Base-by-base conservation (phyloP, 2,888 invertebrate genomes). In the Pheosia tremula region DNA sequence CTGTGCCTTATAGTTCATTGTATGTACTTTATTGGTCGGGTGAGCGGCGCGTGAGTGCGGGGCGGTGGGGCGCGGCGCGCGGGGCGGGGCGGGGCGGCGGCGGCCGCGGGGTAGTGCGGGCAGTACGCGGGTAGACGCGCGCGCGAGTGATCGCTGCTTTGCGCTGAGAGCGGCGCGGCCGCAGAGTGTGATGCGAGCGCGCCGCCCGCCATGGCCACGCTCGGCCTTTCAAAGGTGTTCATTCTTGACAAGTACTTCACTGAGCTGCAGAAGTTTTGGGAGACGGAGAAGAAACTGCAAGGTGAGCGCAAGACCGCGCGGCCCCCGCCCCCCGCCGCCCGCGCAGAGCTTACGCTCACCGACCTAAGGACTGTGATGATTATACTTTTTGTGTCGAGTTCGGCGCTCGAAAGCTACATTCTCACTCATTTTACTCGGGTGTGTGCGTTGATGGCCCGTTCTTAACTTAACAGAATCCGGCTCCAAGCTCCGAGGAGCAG, bases 211-310 rank as follows among this genome's bases (percentile, higher is more conserved):
- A 98, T 98, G 98, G 98, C 98, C 95, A 98, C 98, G 93, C 96
- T 98, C 95, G 98, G 98, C 95, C 97, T 98, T 84, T 98, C 98
- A 89, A 98, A 98, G 95, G 98, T 98, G 93, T 98, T 98, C 96
- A 98, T 98, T 91, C 96, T 98, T 95, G 98, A 98, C 96, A 98
- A 98, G 94, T 98, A 98, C 94, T 98, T 98, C 94, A 98, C 98
- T 78, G 98, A 98, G 94, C 95, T 98, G 92, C 98, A 98, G 91
- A 98, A 98, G 95, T 98, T 98, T 95, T 98, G 98, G 97, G 98
- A 98, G 94, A 98, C 98, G 70, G 98, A 98, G 94, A 98, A 98
- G 94, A 98, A 98, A 94, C 95, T 98, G 86, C 97, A 98, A 96
- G 98, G 98, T 98, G 96, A 95, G 95, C 82, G 77, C 69, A 69